Evolutionary conservation across 2,888 invertebrate genomes (phyloP), one percentile per base, ranked within the genome.

Genomic region (Catotricha subobsoleta): DNA sequence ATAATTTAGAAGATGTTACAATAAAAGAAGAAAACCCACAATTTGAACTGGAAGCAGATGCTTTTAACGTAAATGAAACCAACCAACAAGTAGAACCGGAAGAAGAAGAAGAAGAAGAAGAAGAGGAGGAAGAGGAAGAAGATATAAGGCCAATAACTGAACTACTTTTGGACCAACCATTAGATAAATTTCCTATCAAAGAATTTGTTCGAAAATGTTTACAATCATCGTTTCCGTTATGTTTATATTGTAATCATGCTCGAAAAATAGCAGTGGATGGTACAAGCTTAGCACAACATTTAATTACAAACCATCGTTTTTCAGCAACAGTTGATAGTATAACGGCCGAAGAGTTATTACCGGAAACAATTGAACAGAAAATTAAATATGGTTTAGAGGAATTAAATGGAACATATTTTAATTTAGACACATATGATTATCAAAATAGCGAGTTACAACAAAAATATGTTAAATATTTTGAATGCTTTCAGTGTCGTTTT

Each of bases 191-290:
- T 58, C 72, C 76, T 44, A 66, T 80, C 33, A 71, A 77, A 50
- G 69, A 76, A 45, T 66, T 86, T 45, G 55, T 86, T 25, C 79
- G 79, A 54, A 75, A 76, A 47, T 84, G 83, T 59, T 63, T 86
- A 39, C 66, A 70, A 47, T 70, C 74, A 12, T 79, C 82, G 1
- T 71, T 75, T 52, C 65, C 71, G 7, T 67, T 67, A 45, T 88
- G 88, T 57, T 72, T 84, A 42, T 88, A 83, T 57, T 88, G 87
- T 54, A 83, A 86, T 55, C 84, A 87, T 64, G 84, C 82, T 1
- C 69, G 82, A 16, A 79, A 80, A 51, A 83, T 88, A 49, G 80
- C 83, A 10, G 83, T 87, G 0, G 82, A 86, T 58, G 84, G 80
- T 39, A 76, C 77, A 56, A 81, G 83, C 52, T 64, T 88, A 39